Evolutionary conservation across 2,797 vertebrate genomes (phyloP).

Genomic region (Typhlichthys subterraneus): DNA sequence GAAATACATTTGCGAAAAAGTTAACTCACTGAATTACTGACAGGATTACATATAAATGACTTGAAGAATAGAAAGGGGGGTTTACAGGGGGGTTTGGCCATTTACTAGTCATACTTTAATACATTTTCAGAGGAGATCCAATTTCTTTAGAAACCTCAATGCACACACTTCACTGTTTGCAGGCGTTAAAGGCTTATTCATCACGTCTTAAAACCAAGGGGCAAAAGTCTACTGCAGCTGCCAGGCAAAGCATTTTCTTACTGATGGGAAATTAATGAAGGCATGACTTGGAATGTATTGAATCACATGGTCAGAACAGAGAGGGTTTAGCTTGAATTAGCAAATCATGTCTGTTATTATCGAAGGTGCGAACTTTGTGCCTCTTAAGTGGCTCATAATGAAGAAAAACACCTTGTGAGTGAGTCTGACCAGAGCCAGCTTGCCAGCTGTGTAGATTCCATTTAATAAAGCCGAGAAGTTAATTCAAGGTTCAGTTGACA

Average conservation of each 20-base stretch:
- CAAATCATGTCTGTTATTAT: conserved; percentile 29
- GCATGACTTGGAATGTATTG: conserved; percentile 40
- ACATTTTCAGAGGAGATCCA: conserved; percentile 23
- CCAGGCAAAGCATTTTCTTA: conserved; percentile 19
- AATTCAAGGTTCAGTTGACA: no score
- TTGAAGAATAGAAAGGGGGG: conserved; percentile 24
- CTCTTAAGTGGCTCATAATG: conserved; percentile 21
- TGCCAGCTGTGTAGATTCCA: no score
- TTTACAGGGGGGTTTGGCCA: conserved; percentile 32
- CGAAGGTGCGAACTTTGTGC: conserved; percentile 21
- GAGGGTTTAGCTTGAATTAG: conserved; percentile 28
- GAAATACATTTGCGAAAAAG: conserved; percentile 3
- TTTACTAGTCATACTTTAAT: conserved; percentile 36
- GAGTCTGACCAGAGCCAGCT: not conserved
- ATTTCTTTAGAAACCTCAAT: conserved; percentile 36
- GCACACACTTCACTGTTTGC: conserved; percentile 44
- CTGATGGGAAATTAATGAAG: conserved; percentile 45
- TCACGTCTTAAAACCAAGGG: conserved; percentile 31
- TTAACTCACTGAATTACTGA: conserved; percentile 35
- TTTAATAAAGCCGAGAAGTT: no score
- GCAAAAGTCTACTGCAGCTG: not conserved
- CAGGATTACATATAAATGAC: conserved; percentile 47
- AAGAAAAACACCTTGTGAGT: not conserved
- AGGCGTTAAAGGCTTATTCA: conserved; percentile 56
- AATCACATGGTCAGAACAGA: conserved; percentile 37